Evolutionary conservation across 2,888 invertebrate species (phyloP).

Genomic region (Drosophila subsilvestris): DNA sequence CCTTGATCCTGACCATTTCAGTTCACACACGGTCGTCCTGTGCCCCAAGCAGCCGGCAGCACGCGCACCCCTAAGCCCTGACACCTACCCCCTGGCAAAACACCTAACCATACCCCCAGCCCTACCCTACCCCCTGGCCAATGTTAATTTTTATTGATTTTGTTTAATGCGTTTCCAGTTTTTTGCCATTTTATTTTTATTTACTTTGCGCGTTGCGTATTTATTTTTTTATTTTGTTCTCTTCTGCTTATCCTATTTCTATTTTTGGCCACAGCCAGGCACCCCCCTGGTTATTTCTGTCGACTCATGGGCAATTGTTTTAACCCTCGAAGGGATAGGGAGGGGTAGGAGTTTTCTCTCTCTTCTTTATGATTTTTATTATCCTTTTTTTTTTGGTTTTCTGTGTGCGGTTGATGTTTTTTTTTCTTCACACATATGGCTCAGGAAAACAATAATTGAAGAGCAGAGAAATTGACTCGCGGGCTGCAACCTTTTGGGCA

Average conservation of each 20-base stretch:
- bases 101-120: constrained; percentile 1
- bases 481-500: constrained; percentile 26
- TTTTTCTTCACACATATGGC: constrained; percentile 72
- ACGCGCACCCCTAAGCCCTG: not conserved
- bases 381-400: constrained; percentile 33
- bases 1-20: constrained; percentile 56
- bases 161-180: constrained; percentile 73
- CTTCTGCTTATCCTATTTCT: constrained; percentile 21
- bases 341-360: constrained; percentile 22
- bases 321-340: constrained; percentile 39
- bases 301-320: constrained; percentile 74
- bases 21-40: constrained; percentile 20
- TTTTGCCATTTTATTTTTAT: constrained; percentile 73
- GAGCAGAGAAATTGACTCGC: constrained; percentile 36
- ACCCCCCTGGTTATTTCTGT: constrained; percentile 53
- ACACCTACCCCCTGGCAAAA: constrained; percentile 48
- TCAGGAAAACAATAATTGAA: constrained; percentile 68
- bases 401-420: constrained; percentile 55
- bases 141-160: constrained; percentile 80
- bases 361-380: constrained; percentile 67
- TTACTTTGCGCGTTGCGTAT: constrained; percentile 46
- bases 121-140: constrained; percentile 14
- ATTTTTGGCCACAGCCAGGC: constrained; percentile 21
- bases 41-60: not conserved
- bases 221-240: constrained; percentile 34